phyloP scores from a whole-genome alignment of 2,113 vertebrate species.

The Lophura nycthemera region DNA sequence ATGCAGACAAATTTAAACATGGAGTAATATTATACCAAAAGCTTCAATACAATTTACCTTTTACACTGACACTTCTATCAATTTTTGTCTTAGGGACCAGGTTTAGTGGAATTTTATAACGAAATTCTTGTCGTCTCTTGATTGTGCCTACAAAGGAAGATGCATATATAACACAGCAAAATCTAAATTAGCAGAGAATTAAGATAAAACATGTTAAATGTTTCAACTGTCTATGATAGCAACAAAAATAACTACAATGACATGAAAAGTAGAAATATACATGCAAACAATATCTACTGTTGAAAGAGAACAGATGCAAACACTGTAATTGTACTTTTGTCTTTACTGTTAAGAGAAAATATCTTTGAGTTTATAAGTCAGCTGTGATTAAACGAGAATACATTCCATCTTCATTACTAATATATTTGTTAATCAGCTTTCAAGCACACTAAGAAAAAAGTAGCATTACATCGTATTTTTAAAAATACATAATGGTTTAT shows the following conservation, averaged over 20 bases:
- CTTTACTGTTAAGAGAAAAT: neutral
- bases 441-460: neutral
- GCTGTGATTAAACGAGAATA: neutral
- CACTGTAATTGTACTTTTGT: neutral
- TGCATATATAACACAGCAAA: neutral
- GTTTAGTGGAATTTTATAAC: slow-evolving; percentile 80
- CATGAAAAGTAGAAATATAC: neutral
- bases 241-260: neutral
- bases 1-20: neutral
- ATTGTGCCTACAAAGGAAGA: slow-evolving; percentile 71
- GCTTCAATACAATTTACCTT: slow-evolving; percentile 76
- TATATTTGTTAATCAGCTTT: neutral
- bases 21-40: neutral
- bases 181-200: neutral
- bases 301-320: neutral
- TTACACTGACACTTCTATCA: slow-evolving; percentile 82
- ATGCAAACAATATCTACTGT: neutral
- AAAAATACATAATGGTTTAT: neutral
- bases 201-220: neutral
- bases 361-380: neutral
- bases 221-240: neutral
- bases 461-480: neutral
- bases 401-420: neutral
- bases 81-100: slow-evolving; percentile 87
- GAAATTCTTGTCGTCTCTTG: slow-evolving; percentile 80